Base-by-base conservation (phyloP, 2,888 invertebrate genomes). In the Tetragonula carbonaria region DNA sequence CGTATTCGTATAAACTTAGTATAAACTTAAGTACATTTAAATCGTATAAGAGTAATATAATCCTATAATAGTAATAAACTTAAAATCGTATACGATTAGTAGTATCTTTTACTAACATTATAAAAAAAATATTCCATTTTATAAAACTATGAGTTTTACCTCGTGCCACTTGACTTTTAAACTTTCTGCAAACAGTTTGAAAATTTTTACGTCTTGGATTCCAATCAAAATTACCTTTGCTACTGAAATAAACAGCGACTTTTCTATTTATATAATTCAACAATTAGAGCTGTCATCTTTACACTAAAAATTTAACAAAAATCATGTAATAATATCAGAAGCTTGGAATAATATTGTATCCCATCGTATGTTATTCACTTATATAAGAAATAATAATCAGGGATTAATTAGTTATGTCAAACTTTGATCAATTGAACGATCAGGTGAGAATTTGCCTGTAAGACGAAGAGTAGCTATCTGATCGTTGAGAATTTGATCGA, bases 401-500 rank as follows among this genome's bases (percentile, higher is more conserved):
- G 2, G 28, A 23, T 14, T 51, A 6, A 21, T 21, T 13, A 21
- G 28, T 33, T 8, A 2, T 11, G 28, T 21, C 21, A 14, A 16
- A 62, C 13, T 50, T 4, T 18, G 21, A 73, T 51, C 28, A 16
- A 50, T 63, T 62, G 16, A n/a, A 13, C 5, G 5, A 50, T 11
- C 23, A n/a, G 45, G 45, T 28, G 13, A 23, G 28, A 14, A 45
- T 66, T 14, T 74, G 11, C 13, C 23, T 33, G 3, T 5, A n/a
- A 66, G 2, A 16, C 8, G 23, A 2, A 6, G 51, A 21, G 13
- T 4, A n/a, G 45, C 28, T 65, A 13, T 13, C 2, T 45, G 28
- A 23, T 28, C 4, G 5, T 66, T 45, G 66, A 65, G 65, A 74
- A 55, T 74, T 65, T 65, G 23, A 55, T 74, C 38, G 55, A 66